A percentile compares a stretch with the other conserved stretches of the same genome.
These are phyloP conservation scores for Leptopilina boulardi DNA, from an alignment of 1,140 invertebrate genomes.

Conservation along the genomic window DNA sequence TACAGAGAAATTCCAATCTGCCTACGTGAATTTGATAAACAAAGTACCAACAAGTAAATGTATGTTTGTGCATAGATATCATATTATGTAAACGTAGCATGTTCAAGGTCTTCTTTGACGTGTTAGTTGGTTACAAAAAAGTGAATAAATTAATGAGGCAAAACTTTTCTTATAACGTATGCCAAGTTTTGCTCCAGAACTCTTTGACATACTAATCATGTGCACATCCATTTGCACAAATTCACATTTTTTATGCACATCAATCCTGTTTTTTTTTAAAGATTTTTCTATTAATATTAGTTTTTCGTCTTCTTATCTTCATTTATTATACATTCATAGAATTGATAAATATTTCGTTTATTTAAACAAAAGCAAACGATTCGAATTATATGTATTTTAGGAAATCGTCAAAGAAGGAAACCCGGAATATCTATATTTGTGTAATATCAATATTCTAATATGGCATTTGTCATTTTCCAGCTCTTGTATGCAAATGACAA, in stretches of 20 bases:
- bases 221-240: background rate
- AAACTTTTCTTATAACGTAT: background rate
- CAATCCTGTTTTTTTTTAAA: too few relatives aligned
- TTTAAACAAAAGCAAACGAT: too few relatives aligned
- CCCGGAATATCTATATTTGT: too few relatives aligned
- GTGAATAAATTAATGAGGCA: slow-evolving; percentile 21
- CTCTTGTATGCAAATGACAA: background rate
- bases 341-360: too few relatives aligned
- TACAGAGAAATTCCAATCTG: slow-evolving; percentile 19
- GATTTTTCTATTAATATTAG: too few relatives aligned
- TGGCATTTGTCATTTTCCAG: background rate
- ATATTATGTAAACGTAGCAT: slow-evolving; percentile 47
- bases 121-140: slow-evolving; percentile 37
- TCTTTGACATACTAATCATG: background rate
- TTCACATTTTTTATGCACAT: background rate
- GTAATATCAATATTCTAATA: too few relatives aligned
- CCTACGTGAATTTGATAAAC: slow-evolving; percentile 31
- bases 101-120: slow-evolving; percentile 45
- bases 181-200: background rate
- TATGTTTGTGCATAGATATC: slow-evolving; percentile 12
- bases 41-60: slow-evolving; percentile 22
- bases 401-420: too few relatives aligned
- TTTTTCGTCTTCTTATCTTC: background rate
- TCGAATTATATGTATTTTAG: too few relatives aligned
- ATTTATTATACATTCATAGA: too few relatives aligned